Evolutionary conservation across 2,888 invertebrate genomes (phyloP), one percentile per base, ranked within the genome.

Genomic region (Scaptomyza reducta): DNA sequence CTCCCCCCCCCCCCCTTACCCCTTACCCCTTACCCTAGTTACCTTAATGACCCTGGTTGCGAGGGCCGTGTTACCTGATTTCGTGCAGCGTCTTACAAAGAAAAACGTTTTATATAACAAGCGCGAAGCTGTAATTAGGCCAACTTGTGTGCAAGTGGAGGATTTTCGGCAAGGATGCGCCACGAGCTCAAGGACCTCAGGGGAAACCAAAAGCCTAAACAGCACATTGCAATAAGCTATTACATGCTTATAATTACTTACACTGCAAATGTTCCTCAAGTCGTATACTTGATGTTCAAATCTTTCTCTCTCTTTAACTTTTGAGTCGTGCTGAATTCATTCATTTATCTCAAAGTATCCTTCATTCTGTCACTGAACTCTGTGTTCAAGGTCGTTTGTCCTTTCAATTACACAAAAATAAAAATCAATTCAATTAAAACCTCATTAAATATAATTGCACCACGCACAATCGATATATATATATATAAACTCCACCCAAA

Each of bases 381-480:
- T 29, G 1, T 31, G 9, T 10, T 57, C 42, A 50, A 46, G 14
- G 3, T 38, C 7, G 7, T 3, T 38, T 38, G 14, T 38, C 38
- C 38, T 16, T 10, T 40, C 4, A 72, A 61, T 56, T 63, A 14
- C n/a, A 14, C 71, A 79, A 77, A 44, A 27, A 69, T 46, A 69
- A 14, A 84, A 80, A 78, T 79, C 85, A 79, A 84, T 84, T 81
- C 69, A 84, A 81, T 81, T 84, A 84, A 81, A 81, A 85, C 71
- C 79, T 81, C 85, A 81, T 81, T 76, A 81, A 71, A 79, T 71
- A 79, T 77, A 84, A 78, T 81, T 81, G 82, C 68, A 54, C 66
- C 29, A 10, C 10, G 47, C 68, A 70, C 64, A 80, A 84, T 80
- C 84, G 74, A 80, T 78, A 78, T 3, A 38, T 13, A 70, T 67